Base-by-base conservation (phyloP, 1,140 invertebrate species). In the Zaprionus gabonicus region DNA sequence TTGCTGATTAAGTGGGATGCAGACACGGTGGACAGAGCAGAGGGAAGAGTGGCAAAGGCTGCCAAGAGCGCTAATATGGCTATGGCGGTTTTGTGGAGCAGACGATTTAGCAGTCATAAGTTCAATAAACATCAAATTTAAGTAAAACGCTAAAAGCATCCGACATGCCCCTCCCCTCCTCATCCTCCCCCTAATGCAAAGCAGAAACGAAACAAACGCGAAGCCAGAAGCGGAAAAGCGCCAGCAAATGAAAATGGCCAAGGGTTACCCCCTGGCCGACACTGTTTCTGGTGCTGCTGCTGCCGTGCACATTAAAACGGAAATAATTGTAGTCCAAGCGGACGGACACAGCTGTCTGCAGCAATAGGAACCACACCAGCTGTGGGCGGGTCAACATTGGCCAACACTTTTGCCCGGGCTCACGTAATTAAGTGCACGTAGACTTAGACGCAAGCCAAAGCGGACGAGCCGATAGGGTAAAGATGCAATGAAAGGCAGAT, bases 71-170 rank as follows among this genome's bases (percentile, higher is more conserved):
- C 70, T 67, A 71, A 71, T 67, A 53, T 67, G 69, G 63, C 36
- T 36, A 57, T 28, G 17, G 64, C n/a, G 27, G 64, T 67, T 69
- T 7, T 36, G 44, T 23, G 15, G 31, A 69, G 64, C 44, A 56
- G 56, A 60, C 64, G 55, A 69, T 63, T 68, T 71, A 36, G 56
- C 80, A 90, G 85, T 90, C 79, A 90, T 90, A 90, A 85, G 85
- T 85, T 90, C 81, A 90, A 90, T 90, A 81, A 90, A 77, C 85
- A 90, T 90, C 76, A 90, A 85, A 90, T 90, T 90, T 90, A 90
- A 90, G 90, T 90, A 90, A 85, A 84, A 88, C 80, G 86, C 81
- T 90, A 85, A 90, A 85, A 88, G 85, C 85, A 88, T 87, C 70
- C 69, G 56, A 71, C 67, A 81, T 69, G 65, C 71, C 76, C 82